These are phyloP conservation scores for Phytoseiulus persimilis DNA, from an alignment of 2,888 invertebrate genomes.

Conservation along the genomic window DNA sequence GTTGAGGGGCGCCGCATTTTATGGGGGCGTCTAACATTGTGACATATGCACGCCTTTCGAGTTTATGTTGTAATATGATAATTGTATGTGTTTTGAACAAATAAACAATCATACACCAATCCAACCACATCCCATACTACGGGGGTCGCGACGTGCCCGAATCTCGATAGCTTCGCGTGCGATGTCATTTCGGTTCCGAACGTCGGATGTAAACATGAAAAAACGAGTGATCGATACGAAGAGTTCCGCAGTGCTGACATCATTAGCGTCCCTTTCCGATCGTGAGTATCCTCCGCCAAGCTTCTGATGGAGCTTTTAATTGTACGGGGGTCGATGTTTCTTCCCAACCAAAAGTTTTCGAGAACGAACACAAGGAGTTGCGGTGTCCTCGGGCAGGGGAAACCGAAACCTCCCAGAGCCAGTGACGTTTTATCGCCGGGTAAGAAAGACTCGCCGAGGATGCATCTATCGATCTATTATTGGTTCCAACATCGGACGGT, in stretches of 20 bases:
- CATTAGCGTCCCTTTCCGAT: too few species aligned
- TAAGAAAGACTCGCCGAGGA: neutral
- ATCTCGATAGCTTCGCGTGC: neutral
- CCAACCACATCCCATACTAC: neutral
- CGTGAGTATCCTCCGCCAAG: too few species aligned
- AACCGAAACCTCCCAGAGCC: too few species aligned
- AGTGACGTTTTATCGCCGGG: neutral
- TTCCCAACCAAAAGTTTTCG: too few species aligned
- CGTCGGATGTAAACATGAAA: neutral
- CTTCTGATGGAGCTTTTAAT: too few species aligned
- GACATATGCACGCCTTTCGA: conserved; percentile 5
- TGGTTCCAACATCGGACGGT: neutral
- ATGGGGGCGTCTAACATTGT: conserved; percentile 5
- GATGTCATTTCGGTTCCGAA: neutral
- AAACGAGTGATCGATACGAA: neutral
- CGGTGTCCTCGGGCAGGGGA: too few species aligned
- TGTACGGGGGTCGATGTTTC: too few species aligned
- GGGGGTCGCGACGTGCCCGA: neutral
- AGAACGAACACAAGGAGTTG: too few species aligned
- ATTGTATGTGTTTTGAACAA: conserved; percentile 5
- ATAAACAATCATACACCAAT: neutral
- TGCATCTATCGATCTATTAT: neutral
- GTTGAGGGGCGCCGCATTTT: neutral
- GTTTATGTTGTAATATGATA: conserved; percentile 5
- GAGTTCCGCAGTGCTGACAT: neutral